Conservation (phyloP, 2,797 vertebrate species). For the Clarias fuscus region DNA sequence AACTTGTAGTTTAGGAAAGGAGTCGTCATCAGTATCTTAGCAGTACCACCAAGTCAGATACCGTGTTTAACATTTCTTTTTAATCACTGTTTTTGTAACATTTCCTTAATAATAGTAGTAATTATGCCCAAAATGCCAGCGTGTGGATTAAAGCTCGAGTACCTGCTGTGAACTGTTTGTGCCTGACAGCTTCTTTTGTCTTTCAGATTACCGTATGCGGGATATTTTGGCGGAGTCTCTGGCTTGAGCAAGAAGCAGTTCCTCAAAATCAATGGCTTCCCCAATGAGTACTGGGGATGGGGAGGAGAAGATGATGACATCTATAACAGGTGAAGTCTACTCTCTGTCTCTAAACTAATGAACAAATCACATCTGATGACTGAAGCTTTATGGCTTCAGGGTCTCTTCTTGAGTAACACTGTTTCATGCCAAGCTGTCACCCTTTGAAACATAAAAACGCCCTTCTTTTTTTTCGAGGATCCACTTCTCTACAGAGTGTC, state of each 20-base stretch:
- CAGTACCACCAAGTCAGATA: neutral
- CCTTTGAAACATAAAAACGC: neutral
- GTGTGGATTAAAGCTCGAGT: neutral
- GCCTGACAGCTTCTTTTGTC: neutral
- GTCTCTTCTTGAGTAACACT: neutral
- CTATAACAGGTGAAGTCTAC: constrained; percentile 86
- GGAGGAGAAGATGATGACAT: constrained; percentile 98
- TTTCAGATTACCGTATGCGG: constrained; percentile 89
- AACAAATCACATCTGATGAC: constrained; percentile 5
- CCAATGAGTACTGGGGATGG: constrained; percentile 99
- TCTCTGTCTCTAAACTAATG: neutral
- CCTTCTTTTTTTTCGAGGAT: neutral
- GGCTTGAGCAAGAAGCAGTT: constrained; percentile 96
- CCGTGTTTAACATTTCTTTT: neutral
- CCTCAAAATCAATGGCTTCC: constrained; percentile 97
- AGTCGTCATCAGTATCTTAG: neutral
- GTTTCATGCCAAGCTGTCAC: neutral
- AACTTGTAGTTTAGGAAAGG: neutral
- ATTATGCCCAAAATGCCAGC: neutral
- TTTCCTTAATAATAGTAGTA: neutral
- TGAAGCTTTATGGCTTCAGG: neutral
- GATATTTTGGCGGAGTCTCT: constrained; percentile 96
- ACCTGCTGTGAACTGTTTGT: neutral
- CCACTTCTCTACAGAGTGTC: neutral
- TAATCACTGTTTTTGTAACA: neutral